Conservation (phyloP, 2,797 vertebrate genomes). For the Coendou prehensilis region DNA sequence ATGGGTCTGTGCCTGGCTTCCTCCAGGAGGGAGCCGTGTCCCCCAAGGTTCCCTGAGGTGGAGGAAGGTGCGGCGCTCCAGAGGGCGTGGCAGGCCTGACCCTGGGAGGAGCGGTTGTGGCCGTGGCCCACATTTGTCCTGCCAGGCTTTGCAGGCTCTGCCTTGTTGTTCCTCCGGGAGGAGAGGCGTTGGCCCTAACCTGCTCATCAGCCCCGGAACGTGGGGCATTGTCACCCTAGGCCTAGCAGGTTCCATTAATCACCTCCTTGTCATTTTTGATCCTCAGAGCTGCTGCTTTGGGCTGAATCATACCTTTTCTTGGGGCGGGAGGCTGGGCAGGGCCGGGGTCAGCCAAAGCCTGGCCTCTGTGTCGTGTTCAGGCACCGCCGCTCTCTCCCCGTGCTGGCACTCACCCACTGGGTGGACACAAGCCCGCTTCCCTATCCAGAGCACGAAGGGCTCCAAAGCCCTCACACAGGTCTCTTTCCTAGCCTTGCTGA, state of each 20-base stretch:
- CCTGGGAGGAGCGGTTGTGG: not conserved
- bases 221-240: conserved; percentile 35
- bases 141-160: conserved; percentile 68
- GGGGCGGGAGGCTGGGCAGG: conserved; percentile 35
- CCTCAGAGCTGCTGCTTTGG: conserved; percentile 72
- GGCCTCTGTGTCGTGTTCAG: not conserved
- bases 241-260: conserved; percentile 80
- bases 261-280: conserved; percentile 80
- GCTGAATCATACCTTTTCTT: conserved; percentile 74
- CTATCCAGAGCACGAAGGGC: not conserved
- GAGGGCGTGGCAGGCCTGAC: conserved; percentile 15
- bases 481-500: conserved; percentile 56
- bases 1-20: not conserved
- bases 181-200: conserved; percentile 79
- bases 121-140: conserved; percentile 25
- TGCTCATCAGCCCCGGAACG: conserved; percentile 67
- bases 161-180: conserved; percentile 62
- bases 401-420: not conserved
- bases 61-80: not conserved
- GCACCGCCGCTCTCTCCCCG: not conserved
- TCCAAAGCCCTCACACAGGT: not conserved
- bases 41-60: not conserved
- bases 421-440: not conserved
- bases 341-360: conserved; percentile 22
- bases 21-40: not conserved